Conservation (phyloP, 2,113 vertebrate genomes). For the Etheostoma spectabile region DNA sequence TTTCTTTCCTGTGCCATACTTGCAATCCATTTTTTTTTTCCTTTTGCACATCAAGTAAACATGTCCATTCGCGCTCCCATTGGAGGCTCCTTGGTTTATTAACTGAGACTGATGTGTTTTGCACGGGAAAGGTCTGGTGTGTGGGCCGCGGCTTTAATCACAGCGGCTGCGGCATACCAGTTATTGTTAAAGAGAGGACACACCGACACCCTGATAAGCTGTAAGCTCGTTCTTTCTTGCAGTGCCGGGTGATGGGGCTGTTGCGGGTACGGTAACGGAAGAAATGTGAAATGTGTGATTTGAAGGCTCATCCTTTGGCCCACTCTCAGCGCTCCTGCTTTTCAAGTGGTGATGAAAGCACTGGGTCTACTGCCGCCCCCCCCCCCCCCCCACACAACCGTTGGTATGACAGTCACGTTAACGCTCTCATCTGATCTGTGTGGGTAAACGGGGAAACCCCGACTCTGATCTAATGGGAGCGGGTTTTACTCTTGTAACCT, state of each 20-base stretch:
- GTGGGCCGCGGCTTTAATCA: conserved; percentile 72
- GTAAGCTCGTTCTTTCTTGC: conserved; percentile 38
- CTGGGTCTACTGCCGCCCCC: conserved; percentile 47
- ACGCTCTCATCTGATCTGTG: conserved; percentile 63
- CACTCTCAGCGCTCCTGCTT: conserved; percentile 52
- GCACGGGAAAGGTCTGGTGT: conserved; percentile 75
- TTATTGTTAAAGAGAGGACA: conserved; percentile 61
- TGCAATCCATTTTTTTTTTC: conserved; percentile 38
- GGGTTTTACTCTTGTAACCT: conserved; percentile 28
- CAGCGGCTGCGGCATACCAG: conserved; percentile 53
- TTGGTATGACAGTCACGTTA: conserved; percentile 60
- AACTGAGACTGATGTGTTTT: conserved; percentile 72
- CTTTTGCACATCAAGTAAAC: conserved; percentile 37
- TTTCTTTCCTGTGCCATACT: background rate
- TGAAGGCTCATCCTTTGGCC: conserved; percentile 48
- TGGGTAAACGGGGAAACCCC: conserved; percentile 57
- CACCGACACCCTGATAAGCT: conserved; percentile 55
- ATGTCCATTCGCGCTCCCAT: conserved; percentile 50
- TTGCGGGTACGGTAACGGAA: conserved; percentile 13
- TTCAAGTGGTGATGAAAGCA: conserved; percentile 64
- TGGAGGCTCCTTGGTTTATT: conserved; percentile 42
- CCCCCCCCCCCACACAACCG: no score
- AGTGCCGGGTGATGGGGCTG: conserved; percentile 34
- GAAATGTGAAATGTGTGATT: conserved; percentile 40
- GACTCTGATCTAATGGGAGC: conserved; percentile 59